A percentile compares a stretch with the other conserved stretches of the same genome.
Conservation (phyloP, 1,140 invertebrate genomes). For the Listronotus oregonensis region DNA sequence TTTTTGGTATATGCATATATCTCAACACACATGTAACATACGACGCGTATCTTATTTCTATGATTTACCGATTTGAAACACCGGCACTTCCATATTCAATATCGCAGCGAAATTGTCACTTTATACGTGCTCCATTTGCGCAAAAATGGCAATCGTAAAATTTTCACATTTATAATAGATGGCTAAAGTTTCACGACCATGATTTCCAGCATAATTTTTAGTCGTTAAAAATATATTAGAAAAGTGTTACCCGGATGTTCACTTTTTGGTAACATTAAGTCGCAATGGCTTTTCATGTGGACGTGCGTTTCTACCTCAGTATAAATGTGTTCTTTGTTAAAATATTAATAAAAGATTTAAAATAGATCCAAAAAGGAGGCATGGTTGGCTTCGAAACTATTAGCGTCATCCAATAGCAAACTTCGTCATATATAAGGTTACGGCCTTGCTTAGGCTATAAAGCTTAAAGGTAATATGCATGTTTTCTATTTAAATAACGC, state of each 20-base stretch:
- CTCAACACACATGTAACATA: slow-evolving; percentile 9
- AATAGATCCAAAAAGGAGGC: too few species aligned
- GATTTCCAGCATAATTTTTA: slow-evolving; percentile 29
- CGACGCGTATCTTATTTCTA: slow-evolving; percentile 22
- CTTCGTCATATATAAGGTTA: too few species aligned
- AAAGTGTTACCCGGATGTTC: slow-evolving; percentile 13
- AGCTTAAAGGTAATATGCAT: too few species aligned
- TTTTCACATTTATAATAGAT: slow-evolving; percentile 31
- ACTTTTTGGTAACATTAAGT: background rate
- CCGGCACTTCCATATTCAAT: slow-evolving; percentile 28
- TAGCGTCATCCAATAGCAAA: too few species aligned
- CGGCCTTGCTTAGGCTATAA: too few species aligned
- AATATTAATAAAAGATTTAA: too few species aligned
- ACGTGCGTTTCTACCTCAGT: too few species aligned
- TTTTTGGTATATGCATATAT: too few species aligned
- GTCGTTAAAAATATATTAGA: slow-evolving; percentile 30
- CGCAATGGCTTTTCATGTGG: too few species aligned
- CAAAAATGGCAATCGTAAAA: slow-evolving; percentile 30
- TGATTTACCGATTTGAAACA: slow-evolving; percentile 33
- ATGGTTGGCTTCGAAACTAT: too few species aligned
- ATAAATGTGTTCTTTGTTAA: too few species aligned
- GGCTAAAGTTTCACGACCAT: slow-evolving; percentile 23
- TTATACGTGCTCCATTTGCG: slow-evolving; percentile 28
- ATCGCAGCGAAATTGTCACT: slow-evolving; percentile 27
- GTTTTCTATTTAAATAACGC: too few species aligned